Evolutionary conservation across 2,797 vertebrate genomes (phyloP).

Genomic region (Sciurus carolinensis): DNA sequence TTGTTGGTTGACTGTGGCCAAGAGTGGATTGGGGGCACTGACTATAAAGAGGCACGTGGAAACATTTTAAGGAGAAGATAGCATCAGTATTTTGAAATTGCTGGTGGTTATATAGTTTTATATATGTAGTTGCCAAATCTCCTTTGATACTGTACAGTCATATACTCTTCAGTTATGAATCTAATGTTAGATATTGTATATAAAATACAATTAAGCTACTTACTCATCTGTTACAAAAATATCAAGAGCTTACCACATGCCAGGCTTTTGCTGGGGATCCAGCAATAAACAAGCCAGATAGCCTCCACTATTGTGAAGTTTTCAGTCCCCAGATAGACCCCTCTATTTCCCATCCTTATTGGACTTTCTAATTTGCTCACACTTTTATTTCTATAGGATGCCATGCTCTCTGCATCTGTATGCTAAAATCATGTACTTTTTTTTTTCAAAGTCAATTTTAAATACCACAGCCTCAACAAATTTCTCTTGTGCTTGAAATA

Average conservation of each 20-base stretch:
- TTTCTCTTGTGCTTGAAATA: conserved; percentile 30
- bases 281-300: background rate
- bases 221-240: conserved; percentile 13
- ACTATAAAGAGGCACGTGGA: background rate
- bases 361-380: background rate
- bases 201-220: background rate
- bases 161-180: background rate
- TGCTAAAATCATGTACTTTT: background rate
- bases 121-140: background rate
- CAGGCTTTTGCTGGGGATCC: background rate
- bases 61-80: background rate
- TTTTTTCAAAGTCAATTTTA: conserved; percentile 62
- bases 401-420: background rate
- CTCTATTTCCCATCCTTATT: background rate
- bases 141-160: background rate
- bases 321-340: background rate
- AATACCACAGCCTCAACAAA: conserved; percentile 46
- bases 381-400: background rate
- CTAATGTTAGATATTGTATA: background rate
- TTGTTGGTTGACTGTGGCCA: background rate
- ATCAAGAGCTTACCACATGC: background rate
- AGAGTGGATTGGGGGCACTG: background rate
- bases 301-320: background rate
- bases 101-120: background rate
- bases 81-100: background rate